Evolutionary conservation across 2,888 invertebrate species (phyloP).

Genomic region (Andrena chrysosceles): DNA sequence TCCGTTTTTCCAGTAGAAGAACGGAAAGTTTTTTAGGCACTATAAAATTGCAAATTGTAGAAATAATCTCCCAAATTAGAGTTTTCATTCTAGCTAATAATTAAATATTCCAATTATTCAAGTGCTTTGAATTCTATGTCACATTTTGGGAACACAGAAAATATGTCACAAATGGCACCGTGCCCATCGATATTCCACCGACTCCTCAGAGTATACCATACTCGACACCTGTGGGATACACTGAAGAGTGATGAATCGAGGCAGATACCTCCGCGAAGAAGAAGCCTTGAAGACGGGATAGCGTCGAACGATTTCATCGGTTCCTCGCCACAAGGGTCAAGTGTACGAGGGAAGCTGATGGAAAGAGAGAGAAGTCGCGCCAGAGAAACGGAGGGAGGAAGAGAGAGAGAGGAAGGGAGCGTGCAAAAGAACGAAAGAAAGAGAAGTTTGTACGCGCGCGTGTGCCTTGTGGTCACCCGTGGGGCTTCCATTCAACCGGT

Average conservation of each 20-base stretch:
- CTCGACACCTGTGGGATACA: background rate
- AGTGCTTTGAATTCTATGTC: too few species aligned
- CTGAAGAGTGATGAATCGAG: conserved; percentile 1
- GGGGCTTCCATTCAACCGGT: conserved; percentile 82
- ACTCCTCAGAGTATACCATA: background rate
- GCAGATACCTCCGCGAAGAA: background rate
- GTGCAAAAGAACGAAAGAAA: conserved; percentile 50
- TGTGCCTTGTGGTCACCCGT: conserved; percentile 78
- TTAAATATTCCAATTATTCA: too few species aligned
- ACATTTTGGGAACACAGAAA: too few species aligned
- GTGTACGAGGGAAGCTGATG: conserved; percentile 35
- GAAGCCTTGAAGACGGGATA: conserved; percentile 20
- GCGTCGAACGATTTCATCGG: conserved; percentile 59
- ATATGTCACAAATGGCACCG: background rate
- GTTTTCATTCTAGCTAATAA: too few species aligned
- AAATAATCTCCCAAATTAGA: too few species aligned
- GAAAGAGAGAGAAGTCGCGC: conserved; percentile 3
- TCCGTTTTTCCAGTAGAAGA: too few species aligned
- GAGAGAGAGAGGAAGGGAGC: conserved; percentile 27
- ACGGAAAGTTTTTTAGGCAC: too few species aligned
- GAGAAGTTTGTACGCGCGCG: conserved; percentile 65
- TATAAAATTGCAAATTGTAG: too few species aligned
- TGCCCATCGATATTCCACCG: background rate
- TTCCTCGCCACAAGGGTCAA: conserved; percentile 59
- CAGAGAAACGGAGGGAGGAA: conserved; percentile 6